Percentiles rank a stretch among this genome's conserved stretches.
These are phyloP conservation scores for Oryctolagus cuniculus DNA, from an alignment of 2,113 vertebrate species.

Conservation along the genomic window mOryCun1.1 NC_091438.1:128336001-128336500, in stretches of 20 bases:
- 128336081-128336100: not conserved
- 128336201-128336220: conserved; percentile 50
- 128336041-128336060: not conserved
- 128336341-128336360: no score
- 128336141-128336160: not conserved
- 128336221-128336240: conserved; percentile 59
- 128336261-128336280: not conserved
- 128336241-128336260: conserved; percentile 46
- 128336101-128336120: not conserved
- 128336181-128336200: conserved; percentile 52
- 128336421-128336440: no score
- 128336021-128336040: conserved; percentile 9
- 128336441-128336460: no score
- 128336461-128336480: no score
- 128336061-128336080: not conserved
- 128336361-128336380: no score
- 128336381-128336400: no score
- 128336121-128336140: not conserved
- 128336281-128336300: not conserved
- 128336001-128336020: not conserved
- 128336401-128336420: no score
- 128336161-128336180: conserved; percentile 36
- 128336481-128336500: no score
- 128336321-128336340: no score
- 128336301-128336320: not conserved